Evolutionary conservation across 2,797 vertebrate genomes (phyloP), one percentile per base, ranked within the genome.

Genomic region (Masticophis lateralis): DNA sequence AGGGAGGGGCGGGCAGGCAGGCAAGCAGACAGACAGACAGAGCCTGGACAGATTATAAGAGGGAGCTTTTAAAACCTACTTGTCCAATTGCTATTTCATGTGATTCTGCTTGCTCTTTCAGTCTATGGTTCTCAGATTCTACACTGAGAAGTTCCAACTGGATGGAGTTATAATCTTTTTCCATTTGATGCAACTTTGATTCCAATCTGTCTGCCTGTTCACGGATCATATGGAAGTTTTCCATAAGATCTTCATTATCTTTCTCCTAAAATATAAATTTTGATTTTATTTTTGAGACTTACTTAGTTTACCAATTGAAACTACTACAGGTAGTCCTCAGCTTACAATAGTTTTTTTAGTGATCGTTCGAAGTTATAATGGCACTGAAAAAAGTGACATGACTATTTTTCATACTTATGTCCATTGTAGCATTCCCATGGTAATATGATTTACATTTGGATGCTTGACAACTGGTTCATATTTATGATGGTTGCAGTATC

Each of bases 151-250:
- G 95, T 90, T 97, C 96, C 94, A 97, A 56, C 87, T 96, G 97
- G 91, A 97, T 91, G 92, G 97, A 97, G 57, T 96, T 98, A 94
- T 96, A 96, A 5, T 97, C 97, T 92, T 94, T 95, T 94, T 98
- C 98, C 56, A 87, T 69, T 95, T 98, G 97, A 56, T 91, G 96
- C 90, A 96, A 97, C 95, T 98, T 98, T 92, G 96, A 94, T 97
- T 98, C 98, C 98, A 97, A 98, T 66, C 87, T 97, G 95, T 98
- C 97, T 92, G 96, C 96, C 96, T 97, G 96, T 90, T 97, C 96
- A 69, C 47, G 9, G 25, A 94, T 96, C 94, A 96, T 97, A 66
- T 96, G 97, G 28, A 95, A 97, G 89, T 97, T 97, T 53, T 98
- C 97, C 96, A 98, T 96, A 95, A 98, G 96, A 90, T 98, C 95